Percentiles rank a stretch among this genome's conserved stretches.
phyloP scores from a whole-genome alignment of 2,797 vertebrate genomes.

The Danio jaintianensis region DNA sequence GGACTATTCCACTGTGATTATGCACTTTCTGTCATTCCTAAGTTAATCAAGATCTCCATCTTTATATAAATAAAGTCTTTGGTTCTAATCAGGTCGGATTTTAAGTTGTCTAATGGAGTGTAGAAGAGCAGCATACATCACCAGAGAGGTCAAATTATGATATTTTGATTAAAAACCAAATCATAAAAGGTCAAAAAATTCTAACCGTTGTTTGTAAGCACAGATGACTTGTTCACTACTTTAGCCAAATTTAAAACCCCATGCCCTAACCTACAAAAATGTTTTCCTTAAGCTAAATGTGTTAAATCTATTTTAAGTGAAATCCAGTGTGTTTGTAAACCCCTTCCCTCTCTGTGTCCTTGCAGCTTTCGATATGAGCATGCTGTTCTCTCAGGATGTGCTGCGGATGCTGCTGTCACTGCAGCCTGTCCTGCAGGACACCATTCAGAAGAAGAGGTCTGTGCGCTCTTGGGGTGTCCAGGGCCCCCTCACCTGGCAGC shows the following conservation, averaged over 20 bases:
- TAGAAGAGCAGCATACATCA: too few relatives aligned
- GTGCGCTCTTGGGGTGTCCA: conserved; percentile 98
- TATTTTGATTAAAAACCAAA: too few relatives aligned
- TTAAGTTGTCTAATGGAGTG: too few relatives aligned
- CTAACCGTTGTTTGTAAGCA: too few relatives aligned
- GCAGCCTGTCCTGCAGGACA: conserved; percentile 96
- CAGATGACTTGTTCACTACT: too few relatives aligned
- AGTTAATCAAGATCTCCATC: too few relatives aligned
- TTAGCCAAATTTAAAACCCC: background rate
- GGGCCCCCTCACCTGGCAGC: conserved; percentile 98
- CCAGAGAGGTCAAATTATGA: too few relatives aligned
- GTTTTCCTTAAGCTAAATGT: background rate
- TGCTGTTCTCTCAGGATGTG: conserved; percentile 98
- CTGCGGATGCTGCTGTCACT: conserved; percentile 95
- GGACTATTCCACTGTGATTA: too few relatives aligned
- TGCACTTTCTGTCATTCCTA: too few relatives aligned
- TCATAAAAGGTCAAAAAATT: too few relatives aligned
- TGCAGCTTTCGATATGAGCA: conserved; percentile 88
- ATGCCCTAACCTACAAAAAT: background rate
- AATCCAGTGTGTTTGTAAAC: background rate
- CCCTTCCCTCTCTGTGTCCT: conserved; percentile 3
- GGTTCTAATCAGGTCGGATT: too few relatives aligned
- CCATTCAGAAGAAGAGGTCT: conserved; percentile 97
- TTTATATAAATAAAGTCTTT: too few relatives aligned
- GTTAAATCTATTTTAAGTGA: background rate